Percentiles rank a stretch among this genome's conserved stretches.
Evolutionary conservation across 2,113 vertebrate genomes (phyloP).

Genomic region (Noctilio leporinus): DNA sequence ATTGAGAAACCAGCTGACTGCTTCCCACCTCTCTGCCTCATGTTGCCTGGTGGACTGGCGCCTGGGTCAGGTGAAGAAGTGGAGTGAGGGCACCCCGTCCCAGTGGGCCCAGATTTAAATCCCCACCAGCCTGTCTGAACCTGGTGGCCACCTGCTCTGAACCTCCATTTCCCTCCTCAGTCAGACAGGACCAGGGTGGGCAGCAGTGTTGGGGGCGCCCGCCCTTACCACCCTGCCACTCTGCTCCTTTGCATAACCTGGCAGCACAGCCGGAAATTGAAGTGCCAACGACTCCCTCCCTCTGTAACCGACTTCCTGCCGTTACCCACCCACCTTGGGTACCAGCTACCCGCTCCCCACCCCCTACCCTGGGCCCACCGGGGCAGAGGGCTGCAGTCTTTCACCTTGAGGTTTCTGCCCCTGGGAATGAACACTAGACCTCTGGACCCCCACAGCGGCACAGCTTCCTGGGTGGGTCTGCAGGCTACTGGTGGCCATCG

Average conservation of each 20-base stretch:
- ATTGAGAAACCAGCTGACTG: no score
- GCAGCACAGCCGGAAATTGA: conserved; percentile 67
- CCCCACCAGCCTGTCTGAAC: neutral
- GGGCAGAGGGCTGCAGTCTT: neutral
- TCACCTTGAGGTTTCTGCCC: neutral
- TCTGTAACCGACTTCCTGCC: conserved; percentile 78
- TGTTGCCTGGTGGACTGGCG: no score
- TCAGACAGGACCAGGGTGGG: fast-evolving
- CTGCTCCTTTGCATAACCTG: conserved; percentile 49
- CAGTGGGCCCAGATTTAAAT: fast-evolving
- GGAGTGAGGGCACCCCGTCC: neutral
- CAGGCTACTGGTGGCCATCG: neutral
- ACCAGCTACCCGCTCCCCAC: neutral
- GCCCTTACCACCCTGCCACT: neutral
- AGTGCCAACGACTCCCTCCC: conserved; percentile 61
- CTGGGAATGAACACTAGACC: neutral
- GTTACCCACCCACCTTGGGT: conserved; percentile 69
- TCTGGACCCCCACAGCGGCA: neutral
- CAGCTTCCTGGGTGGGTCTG: neutral
- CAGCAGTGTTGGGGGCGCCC: neutral
- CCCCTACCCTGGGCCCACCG: neutral
- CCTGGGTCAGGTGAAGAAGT: no score
- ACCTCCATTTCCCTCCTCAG: neutral
- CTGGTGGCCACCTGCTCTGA: neutral
- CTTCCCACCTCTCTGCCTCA: no score